Base-by-base conservation (phyloP, 2,797 vertebrate species). In the Peromyscus aztecus region DNA sequence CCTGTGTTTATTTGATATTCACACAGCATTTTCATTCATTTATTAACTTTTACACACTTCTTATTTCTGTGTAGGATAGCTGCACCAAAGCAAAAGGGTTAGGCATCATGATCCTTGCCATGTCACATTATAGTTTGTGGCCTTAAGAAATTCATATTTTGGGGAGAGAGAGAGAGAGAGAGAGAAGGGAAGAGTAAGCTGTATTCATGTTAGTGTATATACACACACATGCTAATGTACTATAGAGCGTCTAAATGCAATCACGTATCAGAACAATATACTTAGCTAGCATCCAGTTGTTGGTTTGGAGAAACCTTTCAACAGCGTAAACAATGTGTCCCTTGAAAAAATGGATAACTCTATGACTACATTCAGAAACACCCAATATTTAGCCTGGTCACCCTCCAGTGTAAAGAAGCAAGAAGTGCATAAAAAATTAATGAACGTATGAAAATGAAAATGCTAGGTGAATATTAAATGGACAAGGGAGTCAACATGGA, bases 231-330 rank as follows among this genome's bases (percentile, higher is more conserved):
- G 4, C 10, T 63, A 73, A 2, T 2, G 43, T 13, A 12, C 17
- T 4, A 24, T 55, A 88, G 31, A 85, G 14, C 31, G 2, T 29
- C 5, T 43, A 40, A 31, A 90, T 24, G 12, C 27, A 65, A 71
- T 82, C 43, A 65, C 2, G 71, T 19, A 2, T 16, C 34, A 52
- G 0, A 34, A 40, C 24, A 77, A 40, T n/a, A n/a, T 55, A 23
- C 12, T 43, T 1, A 59, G 0, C 9, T 37, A 83, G 24, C 23
- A 31, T 55, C 31, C 37, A 21, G 11, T 78, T 87, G 13, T 21
- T 65, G 37, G 5, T 76, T 89, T 85, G 55, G 17, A 37, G 69
- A 88, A 43, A 31, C 69, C 40, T 90, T 97, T 52, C 82, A 67
- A 34, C n/a, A 57, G 24, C 89, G 57, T 81, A 59, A 91, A 59